Base-by-base conservation (phyloP, 2,113 vertebrate genomes). In the Colossoma macropomum region DNA sequence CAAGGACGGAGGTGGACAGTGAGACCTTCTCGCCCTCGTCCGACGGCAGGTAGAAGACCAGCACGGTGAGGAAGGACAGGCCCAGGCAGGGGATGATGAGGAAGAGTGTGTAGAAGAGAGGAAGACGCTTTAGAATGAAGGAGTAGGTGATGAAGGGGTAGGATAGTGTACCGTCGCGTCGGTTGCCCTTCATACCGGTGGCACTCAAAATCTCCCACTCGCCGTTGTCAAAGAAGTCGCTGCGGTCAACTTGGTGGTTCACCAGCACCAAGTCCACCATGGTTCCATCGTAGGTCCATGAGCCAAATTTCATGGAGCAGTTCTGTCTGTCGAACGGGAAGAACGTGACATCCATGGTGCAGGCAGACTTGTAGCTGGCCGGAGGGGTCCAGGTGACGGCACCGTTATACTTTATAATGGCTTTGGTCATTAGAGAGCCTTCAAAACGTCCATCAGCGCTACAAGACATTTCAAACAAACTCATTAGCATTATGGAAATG, bases 281-380 rank as follows among this genome's bases (percentile, higher is more conserved):
- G 88, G 90, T 93, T 16, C 97, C 97, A 0, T 99, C 97, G 0
- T 99, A 98, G 0, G 97, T 99, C 98, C 98, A 99, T 0, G 97
- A 99, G 17, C 97, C 97, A 68, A 99, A 99, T 89, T 98, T 99
- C 97, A 99, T 98, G 23, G 97, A 96, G 88, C 97, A 98, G 91
- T 99, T 99, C 89, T 99, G 98, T 0, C 95, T 94, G 90, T 99
- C 98, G 0, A 99, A 99, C 4, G 97, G 98, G 90, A 99, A 99
- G 90, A 96, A 99, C 0, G 97, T 98, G 86, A 99, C 97, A 0
- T 99, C 97, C 96, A 99, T 98, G 0, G 93, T 97, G 91, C 98
- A 99, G 27, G 97, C 98, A 0, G 97, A 99, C 86, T 97, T 98
- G 81, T 99, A 99, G 86, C 97, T 97, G 75, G 97, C 97, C 0